A percentile compares a stretch with the other conserved stretches of the same genome.
Evolutionary conservation across 1,140 invertebrate genomes (phyloP).

Genomic region (Lepidotrigona ventralis): DNA sequence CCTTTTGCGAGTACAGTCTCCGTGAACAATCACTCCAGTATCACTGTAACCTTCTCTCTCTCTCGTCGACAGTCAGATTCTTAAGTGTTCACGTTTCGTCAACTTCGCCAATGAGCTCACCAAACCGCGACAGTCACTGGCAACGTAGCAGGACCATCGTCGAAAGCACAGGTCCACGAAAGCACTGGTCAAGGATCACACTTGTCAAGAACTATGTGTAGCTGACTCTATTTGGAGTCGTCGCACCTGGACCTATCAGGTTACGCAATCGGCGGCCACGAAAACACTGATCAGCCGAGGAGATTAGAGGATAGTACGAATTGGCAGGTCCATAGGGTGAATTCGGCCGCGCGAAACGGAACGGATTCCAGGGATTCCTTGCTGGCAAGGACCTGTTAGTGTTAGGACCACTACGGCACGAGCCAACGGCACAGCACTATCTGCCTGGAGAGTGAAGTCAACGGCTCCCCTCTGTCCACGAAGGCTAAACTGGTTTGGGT

Average conservation of each 20-base stretch:
- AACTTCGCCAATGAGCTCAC: no score
- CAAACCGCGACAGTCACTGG: neutral
- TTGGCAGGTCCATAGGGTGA: conserved; percentile 18
- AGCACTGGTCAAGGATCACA: conserved; percentile 21
- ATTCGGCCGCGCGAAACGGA: conserved; percentile 43
- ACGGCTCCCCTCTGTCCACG: conserved; percentile 71
- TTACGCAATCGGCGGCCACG: conserved; percentile 11
- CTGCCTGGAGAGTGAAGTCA: conserved; percentile 72
- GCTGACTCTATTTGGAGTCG: neutral
- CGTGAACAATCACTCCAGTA: neutral
- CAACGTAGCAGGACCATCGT: neutral
- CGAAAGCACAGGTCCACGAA: neutral
- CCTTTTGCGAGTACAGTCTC: neutral
- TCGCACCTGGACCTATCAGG: neutral
- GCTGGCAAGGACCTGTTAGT: conserved; percentile 69
- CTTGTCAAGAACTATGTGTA: neutral
- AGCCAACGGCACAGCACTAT: conserved; percentile 80
- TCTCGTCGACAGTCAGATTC: neutral
- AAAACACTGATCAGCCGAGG: conserved; percentile 42
- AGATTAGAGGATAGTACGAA: neutral
- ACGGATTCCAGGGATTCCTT: conserved; percentile 54
- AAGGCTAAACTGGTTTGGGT: conserved; percentile 73
- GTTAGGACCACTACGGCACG: conserved; percentile 76
- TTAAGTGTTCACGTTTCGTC: neutral
- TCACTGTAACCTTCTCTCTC: neutral